Conservation (phyloP, 2,888 invertebrate species). For the Synanthedon myopaeformis region DNA sequence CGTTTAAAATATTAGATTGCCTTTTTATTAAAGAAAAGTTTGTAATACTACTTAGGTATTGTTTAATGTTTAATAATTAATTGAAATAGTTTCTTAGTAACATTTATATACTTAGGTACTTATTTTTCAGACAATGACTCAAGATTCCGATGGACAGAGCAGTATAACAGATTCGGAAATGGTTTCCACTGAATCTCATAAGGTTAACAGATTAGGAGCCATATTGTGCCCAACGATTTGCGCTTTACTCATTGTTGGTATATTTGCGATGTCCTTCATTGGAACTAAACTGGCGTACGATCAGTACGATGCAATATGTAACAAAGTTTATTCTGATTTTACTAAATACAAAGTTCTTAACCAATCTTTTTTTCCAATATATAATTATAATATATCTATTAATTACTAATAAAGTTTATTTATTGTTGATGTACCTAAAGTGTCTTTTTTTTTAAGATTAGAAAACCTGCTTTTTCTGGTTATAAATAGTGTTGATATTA, state of each 20-base stretch:
- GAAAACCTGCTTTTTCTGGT: no score
- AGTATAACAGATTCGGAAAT: conserved; percentile 41
- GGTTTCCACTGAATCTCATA: conserved; percentile 24
- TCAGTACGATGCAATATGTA: conserved; percentile 39
- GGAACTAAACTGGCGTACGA: conserved; percentile 42
- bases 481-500: no score
- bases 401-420: no score
- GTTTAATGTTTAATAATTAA: no score
- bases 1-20: no score
- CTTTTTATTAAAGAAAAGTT: no score
- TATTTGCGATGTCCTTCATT: conserved; percentile 37
- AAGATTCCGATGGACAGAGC: conserved; percentile 18
- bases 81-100: no score
- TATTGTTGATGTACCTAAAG: no score
- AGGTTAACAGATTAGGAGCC: conserved; percentile 35
- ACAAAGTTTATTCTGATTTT: conserved; percentile 21
- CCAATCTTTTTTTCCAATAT: no score
- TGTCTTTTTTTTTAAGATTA: no score
- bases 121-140: conserved; percentile 26
- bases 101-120: background rate
- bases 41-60: no score
- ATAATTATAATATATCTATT: no score
- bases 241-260: conserved; percentile 37
- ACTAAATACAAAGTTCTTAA: conserved; percentile 14
- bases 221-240: conserved; percentile 48